Base-by-base conservation (phyloP, 2,888 invertebrate species). In the Parthenolecanium corni region DNA sequence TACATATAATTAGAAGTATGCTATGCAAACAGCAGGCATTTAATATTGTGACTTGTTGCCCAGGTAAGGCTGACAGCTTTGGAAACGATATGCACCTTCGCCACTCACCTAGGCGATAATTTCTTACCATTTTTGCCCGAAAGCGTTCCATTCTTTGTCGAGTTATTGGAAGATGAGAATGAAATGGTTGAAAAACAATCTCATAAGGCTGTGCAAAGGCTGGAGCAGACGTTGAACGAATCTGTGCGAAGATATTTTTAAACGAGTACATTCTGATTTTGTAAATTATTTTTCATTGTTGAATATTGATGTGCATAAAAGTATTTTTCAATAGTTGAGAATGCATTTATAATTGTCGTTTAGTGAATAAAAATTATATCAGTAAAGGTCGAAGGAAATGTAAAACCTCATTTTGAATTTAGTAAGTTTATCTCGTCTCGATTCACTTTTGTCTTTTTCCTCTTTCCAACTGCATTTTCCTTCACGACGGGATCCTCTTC, bases 131-230 rank as follows among this genome's bases (percentile, higher is more conserved):
- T 95, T 1, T 74, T 95, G 54, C 92, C 95, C 0, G 95, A 96
- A 72, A 91, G 92, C 3, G 86, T 95, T 66, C 94, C 94, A 0
- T 94, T 94, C 78, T 77, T 96, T 38, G 90, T 93, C 0, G 95
- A 96, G 72, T 77, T 96, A 16, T 78, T 95, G 68, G 95, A 95
- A 77, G 94, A 91, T 71, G 89, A 89, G 67, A 86, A 88, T 67
- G 83, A 85, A 67, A 79, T 78, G 36, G 91, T 93, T 38, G 93
- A 93, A 72, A 79, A 81, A 46, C 80, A 81, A 47, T 88, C 89
- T 1, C 86, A 88, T 69, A 81, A 80, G 66, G 85, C 89, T 2
- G 83, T 95, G 3, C 82, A 85, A 66, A 86, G 89, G 68, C 78
- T 95, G 68, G 94, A 95, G 72, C 81, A 82, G 64, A 84, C 90